Percentiles rank a stretch among this genome's conserved stretches.
Conservation (phyloP, 2,113 vertebrate species). For the Pygoscelis adeliae region DNA sequence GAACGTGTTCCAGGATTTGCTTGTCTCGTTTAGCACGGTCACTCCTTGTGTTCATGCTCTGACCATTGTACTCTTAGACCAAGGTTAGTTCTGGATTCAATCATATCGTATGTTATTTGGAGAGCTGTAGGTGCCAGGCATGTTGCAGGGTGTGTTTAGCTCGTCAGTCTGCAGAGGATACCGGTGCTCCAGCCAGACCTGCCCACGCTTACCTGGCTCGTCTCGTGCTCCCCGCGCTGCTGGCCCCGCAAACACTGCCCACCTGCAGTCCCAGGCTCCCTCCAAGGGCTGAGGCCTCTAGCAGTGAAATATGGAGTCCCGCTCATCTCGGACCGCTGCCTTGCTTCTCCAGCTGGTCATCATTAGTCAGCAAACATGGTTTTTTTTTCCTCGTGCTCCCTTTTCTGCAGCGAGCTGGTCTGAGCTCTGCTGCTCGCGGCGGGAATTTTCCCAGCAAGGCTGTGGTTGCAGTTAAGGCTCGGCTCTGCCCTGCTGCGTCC, state of each 20-base stretch:
- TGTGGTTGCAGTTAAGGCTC: not conserved
- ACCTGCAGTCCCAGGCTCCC: not conserved
- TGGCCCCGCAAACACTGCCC: rapidly evolving
- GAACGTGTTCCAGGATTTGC: not conserved
- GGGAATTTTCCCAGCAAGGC: not conserved
- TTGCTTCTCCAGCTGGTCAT: not conserved
- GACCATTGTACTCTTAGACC: not conserved
- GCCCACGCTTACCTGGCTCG: rapidly evolving
- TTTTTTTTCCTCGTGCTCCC: rapidly evolving
- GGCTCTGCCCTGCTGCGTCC: not conserved
- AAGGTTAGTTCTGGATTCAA: not conserved
- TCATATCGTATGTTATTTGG: rapidly evolving
- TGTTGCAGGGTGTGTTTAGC: not conserved
- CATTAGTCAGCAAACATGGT: not conserved
- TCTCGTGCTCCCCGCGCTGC: not conserved
- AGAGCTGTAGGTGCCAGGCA: not conserved
- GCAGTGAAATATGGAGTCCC: not conserved
- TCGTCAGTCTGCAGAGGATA: rapidly evolving
- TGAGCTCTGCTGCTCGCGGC: not conserved
- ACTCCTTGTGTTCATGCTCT: rapidly evolving
- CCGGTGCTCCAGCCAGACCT: not conserved
- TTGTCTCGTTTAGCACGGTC: rapidly evolving
- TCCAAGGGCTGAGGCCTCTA: not conserved
- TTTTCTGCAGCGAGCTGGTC: not conserved
- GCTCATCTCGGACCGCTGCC: not conserved